A percentile compares a stretch with the other conserved stretches of the same genome.
phyloP scores from a whole-genome alignment of 2,888 invertebrate genomes.

The Tetranychus piercei region DNA sequence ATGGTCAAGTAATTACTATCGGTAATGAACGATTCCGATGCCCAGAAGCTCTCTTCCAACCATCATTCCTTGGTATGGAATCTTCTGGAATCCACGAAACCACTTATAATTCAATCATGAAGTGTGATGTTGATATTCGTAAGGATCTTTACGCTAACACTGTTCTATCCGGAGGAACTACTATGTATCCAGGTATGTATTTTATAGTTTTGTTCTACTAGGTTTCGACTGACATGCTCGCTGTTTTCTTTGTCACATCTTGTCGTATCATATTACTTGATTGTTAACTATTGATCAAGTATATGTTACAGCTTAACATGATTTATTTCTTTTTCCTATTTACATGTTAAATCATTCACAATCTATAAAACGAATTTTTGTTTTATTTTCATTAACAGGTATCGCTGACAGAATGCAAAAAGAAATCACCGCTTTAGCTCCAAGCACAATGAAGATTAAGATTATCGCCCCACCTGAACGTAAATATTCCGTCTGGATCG shows the following conservation, averaged over 20 bases:
- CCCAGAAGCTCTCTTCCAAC: slow-evolving; percentile 74
- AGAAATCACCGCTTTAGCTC: slow-evolving; percentile 69
- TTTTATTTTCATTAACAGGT: slow-evolving; percentile 27
- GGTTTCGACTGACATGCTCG: no score
- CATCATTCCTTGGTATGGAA: slow-evolving; percentile 66
- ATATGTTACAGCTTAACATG: neutral
- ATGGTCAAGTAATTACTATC: slow-evolving; percentile 55
- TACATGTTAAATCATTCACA: neutral
- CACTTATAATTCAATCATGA: slow-evolving; percentile 83
- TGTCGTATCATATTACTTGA: no score
- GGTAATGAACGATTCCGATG: slow-evolving; percentile 72
- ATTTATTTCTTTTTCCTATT: neutral
- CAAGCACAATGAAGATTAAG: slow-evolving; percentile 46
- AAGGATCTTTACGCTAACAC: slow-evolving; percentile 35
- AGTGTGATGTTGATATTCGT: slow-evolving; percentile 79
- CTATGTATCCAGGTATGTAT: slow-evolving; percentile 65
- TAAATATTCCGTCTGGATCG: slow-evolving; percentile 96
- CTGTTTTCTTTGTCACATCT: no score
- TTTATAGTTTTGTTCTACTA: neutral
- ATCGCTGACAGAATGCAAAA: slow-evolving; percentile 95
- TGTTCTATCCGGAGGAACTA: slow-evolving; percentile 68
- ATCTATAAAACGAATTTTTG: neutral
- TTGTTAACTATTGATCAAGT: no score
- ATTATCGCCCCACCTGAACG: slow-evolving; percentile 81
- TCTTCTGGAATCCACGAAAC: slow-evolving; percentile 74